These are phyloP conservation scores for Rhopilema esculentum DNA, from an alignment of 30 jellyfish, hydroid and myxozoan species.

Conservation along the genomic window DNA sequence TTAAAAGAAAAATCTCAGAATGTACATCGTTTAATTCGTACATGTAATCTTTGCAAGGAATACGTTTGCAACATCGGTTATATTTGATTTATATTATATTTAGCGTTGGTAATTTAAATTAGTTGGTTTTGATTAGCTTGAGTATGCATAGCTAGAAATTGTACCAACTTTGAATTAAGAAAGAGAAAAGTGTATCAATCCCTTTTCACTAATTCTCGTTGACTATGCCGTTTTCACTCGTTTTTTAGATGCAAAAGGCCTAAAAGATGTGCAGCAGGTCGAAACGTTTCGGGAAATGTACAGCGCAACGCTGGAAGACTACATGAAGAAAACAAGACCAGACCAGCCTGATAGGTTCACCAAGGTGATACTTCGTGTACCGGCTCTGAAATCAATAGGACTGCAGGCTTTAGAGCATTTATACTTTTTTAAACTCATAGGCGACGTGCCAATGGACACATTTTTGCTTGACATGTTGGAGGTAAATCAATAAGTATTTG, in stretches of 20 bases:
- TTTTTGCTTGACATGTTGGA: slow-evolving; percentile 85
- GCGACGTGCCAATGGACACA: slow-evolving; percentile 92
- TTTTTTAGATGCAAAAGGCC: slow-evolving; percentile 85
- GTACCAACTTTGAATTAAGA: too few species aligned
- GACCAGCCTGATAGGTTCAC: slow-evolving; percentile 84
- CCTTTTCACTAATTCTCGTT: too few species aligned
- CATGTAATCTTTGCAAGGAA: too few species aligned
- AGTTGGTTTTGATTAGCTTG: too few species aligned
- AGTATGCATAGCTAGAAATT: too few species aligned
- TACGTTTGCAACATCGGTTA: too few species aligned
- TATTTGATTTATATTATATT: too few species aligned
- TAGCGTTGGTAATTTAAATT: too few species aligned
- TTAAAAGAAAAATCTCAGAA: too few species aligned
- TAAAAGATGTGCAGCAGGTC: slow-evolving; percentile 80
- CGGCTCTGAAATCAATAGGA: slow-evolving; percentile 90
- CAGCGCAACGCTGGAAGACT: slow-evolving; percentile 85
- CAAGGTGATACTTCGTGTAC: slow-evolving; percentile 83
- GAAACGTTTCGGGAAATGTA: slow-evolving; percentile 85
- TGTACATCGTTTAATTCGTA: too few species aligned
- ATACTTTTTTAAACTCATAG: slow-evolving; percentile 83
- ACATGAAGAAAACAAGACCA: slow-evolving; percentile 71
- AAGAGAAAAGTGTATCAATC: too few species aligned
- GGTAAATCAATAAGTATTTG: slow-evolving; percentile 36
- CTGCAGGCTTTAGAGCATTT: slow-evolving; percentile 89
- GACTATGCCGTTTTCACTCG: too few species aligned